A percentile compares a stretch with the other conserved stretches of the same genome.
Evolutionary conservation across 2,888 invertebrate genomes (phyloP).

Genomic region (Plemyria rubiginata): DNA sequence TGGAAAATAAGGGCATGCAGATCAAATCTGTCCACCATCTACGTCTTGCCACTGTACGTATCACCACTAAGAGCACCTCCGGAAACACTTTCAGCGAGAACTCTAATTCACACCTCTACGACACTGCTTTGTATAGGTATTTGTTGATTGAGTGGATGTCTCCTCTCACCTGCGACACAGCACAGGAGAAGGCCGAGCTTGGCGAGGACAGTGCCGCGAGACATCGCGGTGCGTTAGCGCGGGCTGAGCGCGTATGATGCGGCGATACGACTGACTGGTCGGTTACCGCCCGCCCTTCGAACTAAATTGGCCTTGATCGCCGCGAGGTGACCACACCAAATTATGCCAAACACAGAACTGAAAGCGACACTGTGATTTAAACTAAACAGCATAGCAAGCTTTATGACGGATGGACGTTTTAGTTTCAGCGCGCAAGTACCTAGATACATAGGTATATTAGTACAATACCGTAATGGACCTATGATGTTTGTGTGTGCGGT

Average conservation of each 20-base stretch:
- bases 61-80: constrained; percentile 9
- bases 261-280: constrained; percentile 37
- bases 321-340: constrained; percentile 56
- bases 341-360: constrained; percentile 37
- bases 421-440: background rate
- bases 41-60: background rate
- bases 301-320: constrained; percentile 63
- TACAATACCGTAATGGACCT: background rate
- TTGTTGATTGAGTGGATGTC: constrained; percentile 11
- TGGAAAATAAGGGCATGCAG: constrained; percentile 5
- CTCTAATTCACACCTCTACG: constrained; percentile 14
- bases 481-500: constrained; percentile 3
- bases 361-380: constrained; percentile 27
- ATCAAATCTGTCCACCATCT: constrained; percentile 8
- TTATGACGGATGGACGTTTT: background rate
- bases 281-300: constrained; percentile 68
- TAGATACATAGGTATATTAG: constrained; percentile 2
- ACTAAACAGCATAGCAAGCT: constrained; percentile 5
- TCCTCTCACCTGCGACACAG: constrained; percentile 63
- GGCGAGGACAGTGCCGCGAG: constrained; percentile 13
- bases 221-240: constrained; percentile 18
- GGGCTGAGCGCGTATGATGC: constrained; percentile 29
- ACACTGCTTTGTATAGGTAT: constrained; percentile 1
- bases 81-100: constrained; percentile 13
- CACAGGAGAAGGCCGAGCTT: constrained; percentile 54